Conservation (phyloP, 1,140 invertebrate species). For the Diachasma alloeum region DNA sequence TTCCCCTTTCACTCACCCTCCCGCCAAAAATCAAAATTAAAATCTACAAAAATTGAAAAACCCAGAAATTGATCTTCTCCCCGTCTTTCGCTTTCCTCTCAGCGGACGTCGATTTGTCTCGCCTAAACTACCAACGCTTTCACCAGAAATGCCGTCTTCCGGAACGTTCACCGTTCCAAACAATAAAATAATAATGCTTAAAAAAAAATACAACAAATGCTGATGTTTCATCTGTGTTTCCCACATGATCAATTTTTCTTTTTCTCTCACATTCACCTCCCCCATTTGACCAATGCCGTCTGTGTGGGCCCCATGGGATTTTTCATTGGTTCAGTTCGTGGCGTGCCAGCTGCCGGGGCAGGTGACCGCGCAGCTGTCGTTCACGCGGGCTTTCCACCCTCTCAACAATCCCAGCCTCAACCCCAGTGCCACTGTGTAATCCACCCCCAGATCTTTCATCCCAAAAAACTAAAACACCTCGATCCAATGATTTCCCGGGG, state of each 20-base stretch:
- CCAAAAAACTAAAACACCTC: not conserved
- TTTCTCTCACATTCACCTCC: not conserved
- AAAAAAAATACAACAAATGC: not conserved
- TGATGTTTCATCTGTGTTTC: not conserved
- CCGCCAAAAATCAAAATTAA: not conserved
- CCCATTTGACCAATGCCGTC: not conserved
- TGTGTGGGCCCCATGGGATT: not conserved
- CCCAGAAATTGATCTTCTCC: not conserved
- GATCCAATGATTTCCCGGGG: not conserved
- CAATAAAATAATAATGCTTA: not conserved
- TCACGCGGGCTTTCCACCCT: constrained; percentile 21
- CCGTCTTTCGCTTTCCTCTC: constrained; percentile 28
- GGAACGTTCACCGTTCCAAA: constrained; percentile 13
- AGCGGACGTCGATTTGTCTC: constrained; percentile 18
- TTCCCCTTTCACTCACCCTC: no score
- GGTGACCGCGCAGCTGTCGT: constrained; percentile 53
- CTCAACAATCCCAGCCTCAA: not conserved
- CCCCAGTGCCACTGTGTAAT: not conserved
- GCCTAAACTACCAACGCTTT: constrained; percentile 22
- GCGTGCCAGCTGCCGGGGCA: constrained; percentile 48
- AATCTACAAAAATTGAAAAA: not conserved
- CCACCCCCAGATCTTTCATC: not conserved
- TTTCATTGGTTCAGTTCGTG: constrained; percentile 14
- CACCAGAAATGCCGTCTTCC: constrained; percentile 23
- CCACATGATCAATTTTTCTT: not conserved